Evolutionary conservation across 2,888 invertebrate species (phyloP), one percentile per base, ranked within the genome.

Genomic region (Caenorhabditis parvicauda): DNA sequence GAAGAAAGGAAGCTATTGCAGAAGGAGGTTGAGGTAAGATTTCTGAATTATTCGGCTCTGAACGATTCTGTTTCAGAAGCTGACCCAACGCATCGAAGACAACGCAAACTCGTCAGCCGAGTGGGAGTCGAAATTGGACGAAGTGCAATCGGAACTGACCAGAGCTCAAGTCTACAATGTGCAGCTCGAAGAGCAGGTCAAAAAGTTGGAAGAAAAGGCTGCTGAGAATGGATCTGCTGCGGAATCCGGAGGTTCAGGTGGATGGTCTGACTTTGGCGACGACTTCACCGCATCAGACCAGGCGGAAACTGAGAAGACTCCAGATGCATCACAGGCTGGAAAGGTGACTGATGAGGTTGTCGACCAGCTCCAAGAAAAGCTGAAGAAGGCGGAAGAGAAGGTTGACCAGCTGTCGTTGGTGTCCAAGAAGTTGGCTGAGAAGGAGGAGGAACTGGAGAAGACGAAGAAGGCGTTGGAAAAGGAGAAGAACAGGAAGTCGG

Each of bases 241-340:
- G 21, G 68, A 62, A 27, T 68, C 69, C 2, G 70, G 70, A 27
- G 67, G 67, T 12, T 70, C 70, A 7, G 50, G 54, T 27, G 70
- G 70, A 24, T 70, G 70, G 70, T 70, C 70, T 12, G 70, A 70
- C 28, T 61, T 67, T 42, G 70, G 62, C 6, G 64, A 65, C 22
- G 50, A 54, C 12, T 12, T 24, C 17, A 24, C 21, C 17, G 37
- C 44, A 17, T 41, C 44, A 22, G 64, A 57, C 19, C 62, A 64
- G 14, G 39, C 52, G 7, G 65, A 64, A 17, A 39, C 37, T 37
- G 63, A 64, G 52, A 61, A 50, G 17, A 53, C 59, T 12, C 55
- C 56, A 5, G 54, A 57, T 4, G 37, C 46, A 3, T 52, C 57
- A 9, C 46, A 42, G 41, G 32, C 17, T 12, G 43, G 24, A 9